phyloP scores from a whole-genome alignment of 1,140 invertebrate genomes.

The Globodera rostochiensis region DNA sequence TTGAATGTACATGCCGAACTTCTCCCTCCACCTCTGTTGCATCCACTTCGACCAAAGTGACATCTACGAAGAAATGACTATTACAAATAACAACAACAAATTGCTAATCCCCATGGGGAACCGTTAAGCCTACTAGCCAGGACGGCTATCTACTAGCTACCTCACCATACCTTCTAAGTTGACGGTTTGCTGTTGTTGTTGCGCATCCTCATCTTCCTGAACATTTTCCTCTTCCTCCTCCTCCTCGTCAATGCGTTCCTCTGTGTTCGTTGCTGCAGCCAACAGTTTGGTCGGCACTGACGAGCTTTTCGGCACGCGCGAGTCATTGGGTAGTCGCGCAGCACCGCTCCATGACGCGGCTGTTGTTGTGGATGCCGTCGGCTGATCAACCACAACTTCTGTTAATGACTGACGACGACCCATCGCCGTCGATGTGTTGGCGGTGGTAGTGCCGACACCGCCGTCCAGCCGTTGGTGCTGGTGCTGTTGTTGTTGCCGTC shows the following conservation, averaged over 20 bases:
- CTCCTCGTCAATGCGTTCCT: background rate
- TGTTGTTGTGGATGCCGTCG: background rate
- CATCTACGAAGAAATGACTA: background rate
- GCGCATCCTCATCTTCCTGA: background rate
- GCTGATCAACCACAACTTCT: background rate
- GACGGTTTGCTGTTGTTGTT: background rate
- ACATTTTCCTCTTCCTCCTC: slow-evolving; percentile 8
- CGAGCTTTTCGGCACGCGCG: slow-evolving; percentile 60
- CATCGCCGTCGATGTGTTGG: slow-evolving; percentile 16
- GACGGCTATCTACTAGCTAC: too few species aligned
- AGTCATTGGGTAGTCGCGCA: slow-evolving; percentile 52
- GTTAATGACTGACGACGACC: background rate
- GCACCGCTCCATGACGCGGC: slow-evolving; percentile 22
- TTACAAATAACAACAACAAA: too few species aligned
- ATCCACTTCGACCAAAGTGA: background rate
- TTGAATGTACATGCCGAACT: background rate
- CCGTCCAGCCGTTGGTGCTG: background rate
- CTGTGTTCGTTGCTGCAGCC: background rate
- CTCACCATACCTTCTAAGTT: background rate
- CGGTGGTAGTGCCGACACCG: background rate
- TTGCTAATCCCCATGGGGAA: too few species aligned
- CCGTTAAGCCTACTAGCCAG: too few species aligned
- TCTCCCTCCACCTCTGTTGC: background rate
- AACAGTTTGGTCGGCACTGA: slow-evolving; percentile 54
- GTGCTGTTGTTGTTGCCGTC: slow-evolving; percentile 3